Base-by-base conservation (phyloP, 2,113 vertebrate species). In the Rana temporaria region DNA sequence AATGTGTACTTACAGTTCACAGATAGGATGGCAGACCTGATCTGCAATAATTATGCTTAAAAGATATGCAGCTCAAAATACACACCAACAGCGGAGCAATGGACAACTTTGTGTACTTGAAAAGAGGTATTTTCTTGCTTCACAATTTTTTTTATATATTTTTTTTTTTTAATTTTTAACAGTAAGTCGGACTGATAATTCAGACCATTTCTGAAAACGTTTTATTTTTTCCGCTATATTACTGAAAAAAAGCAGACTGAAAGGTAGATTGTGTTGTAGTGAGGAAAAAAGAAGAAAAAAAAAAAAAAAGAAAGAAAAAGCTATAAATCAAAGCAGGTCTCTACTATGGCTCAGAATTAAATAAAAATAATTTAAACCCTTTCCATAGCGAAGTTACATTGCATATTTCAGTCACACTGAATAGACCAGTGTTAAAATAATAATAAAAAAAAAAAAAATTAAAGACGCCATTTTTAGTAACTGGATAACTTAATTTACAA, bases 351-450 rank as follows among this genome's bases (percentile, higher is more conserved):
- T 81, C 79, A 81, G 24, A 71, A 60, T 76, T 59, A 66, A 19
- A 42, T 59, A 66, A 19, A 42, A 72, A 22, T 9, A 20, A 67
- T 67, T 57, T 80, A 12, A 79, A 82, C 53, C 62, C 16, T 72
- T 66, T 82, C 64, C 52, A 76, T 59, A 68, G 53, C 66, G 71
- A 63, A 22, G 55, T 66, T 75, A 59, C 30, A 73, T 75, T 82
- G 63, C 81, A 83, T 76, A 83, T 83, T 76, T 83, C 70, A 82
- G 70, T 83, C 63, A 83, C 52, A 26, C 52, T 67, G n/a, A 66
- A 52, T 56, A 48, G 7, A 62, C 20, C 65, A 79, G 52, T 56
- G 76, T 67, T 56, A 57, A 62, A 30, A 30, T 2, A 30, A 30
- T 2, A 30, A 30, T 2, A 30, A 30, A 30, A 30, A 30, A 30